Conservation (phyloP, 2,888 invertebrate species). For the Tetragonula carbonaria region DNA sequence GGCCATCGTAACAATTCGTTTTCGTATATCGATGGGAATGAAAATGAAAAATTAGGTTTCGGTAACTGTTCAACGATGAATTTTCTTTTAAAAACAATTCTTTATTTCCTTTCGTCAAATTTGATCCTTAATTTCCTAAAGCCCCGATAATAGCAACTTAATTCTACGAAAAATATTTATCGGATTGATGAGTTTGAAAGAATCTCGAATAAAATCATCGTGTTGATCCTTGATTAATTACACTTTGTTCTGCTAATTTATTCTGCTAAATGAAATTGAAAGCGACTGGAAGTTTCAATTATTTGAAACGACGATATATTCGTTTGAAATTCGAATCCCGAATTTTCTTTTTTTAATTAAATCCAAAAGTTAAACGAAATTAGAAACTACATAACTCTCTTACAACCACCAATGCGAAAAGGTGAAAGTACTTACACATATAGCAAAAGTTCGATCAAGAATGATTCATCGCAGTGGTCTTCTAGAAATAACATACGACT, state of each 20-base stretch:
- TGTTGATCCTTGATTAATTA: not conserved
- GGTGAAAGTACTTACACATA: conserved; percentile 24
- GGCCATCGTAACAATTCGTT: too few relatives aligned
- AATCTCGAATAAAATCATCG: too few relatives aligned
- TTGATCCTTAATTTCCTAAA: too few relatives aligned
- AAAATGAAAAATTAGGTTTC: too few relatives aligned
- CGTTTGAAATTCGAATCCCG: not conserved
- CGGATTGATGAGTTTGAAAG: too few relatives aligned
- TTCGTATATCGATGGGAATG: too few relatives aligned
- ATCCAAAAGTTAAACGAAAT: not conserved
- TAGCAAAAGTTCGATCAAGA: conserved; percentile 39
- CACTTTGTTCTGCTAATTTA: not conserved
- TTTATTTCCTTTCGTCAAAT: too few relatives aligned
- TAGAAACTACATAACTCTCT: not conserved
- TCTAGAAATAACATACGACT: conserved; percentile 45
- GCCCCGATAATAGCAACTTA: too few relatives aligned
- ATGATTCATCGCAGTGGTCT: conserved; percentile 57
- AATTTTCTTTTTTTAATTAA: not conserved
- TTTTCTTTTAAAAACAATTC: too few relatives aligned
- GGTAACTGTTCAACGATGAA: too few relatives aligned
- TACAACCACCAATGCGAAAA: not conserved
- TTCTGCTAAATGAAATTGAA: not conserved
- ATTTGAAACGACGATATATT: too few relatives aligned
- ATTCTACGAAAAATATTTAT: too few relatives aligned
- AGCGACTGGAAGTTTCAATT: not conserved